Evolutionary conservation across 2,888 invertebrate genomes (phyloP).

Genomic region (Mechanitis messenoides): DNA sequence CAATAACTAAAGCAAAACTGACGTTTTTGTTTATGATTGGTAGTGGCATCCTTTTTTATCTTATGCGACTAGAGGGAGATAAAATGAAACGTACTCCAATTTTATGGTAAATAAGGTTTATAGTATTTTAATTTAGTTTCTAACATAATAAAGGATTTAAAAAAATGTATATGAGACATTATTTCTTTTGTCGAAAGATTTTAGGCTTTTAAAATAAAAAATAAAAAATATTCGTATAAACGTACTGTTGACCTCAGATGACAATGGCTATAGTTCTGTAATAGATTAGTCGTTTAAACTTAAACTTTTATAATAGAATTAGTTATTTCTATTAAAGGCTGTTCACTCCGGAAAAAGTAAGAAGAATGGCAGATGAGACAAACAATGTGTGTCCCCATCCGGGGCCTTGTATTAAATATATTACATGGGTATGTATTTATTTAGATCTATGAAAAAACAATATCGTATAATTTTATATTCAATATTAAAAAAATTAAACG

Average conservation of each 20-base stretch:
- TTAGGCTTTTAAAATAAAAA: too few species aligned
- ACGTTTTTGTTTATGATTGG: constrained; percentile 67
- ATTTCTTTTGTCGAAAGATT: too few species aligned
- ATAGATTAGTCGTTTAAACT: too few species aligned
- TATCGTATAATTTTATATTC: too few species aligned
- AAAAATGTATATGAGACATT: too few species aligned
- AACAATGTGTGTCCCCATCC: constrained; percentile 58
- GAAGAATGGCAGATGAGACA: constrained; percentile 43
- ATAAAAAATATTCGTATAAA: too few species aligned
- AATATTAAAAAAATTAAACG: background rate
- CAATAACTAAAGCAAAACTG: constrained; percentile 55
- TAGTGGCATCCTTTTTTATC: constrained; percentile 65
- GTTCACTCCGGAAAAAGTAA: constrained; percentile 65
- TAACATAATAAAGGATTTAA: too few species aligned
- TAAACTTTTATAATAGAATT: background rate
- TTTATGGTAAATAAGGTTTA: constrained; percentile 52
- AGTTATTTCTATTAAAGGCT: constrained; percentile 45
- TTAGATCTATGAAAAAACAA: too few species aligned
- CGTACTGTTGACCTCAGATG: too few species aligned
- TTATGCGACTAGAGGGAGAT: constrained; percentile 69
- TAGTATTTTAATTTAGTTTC: too few species aligned
- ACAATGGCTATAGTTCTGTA: too few species aligned
- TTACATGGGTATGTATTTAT: constrained; percentile 48
- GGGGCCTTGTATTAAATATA: constrained; percentile 50
- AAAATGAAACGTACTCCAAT: constrained; percentile 56